Conservation (phyloP, 2,797 vertebrate genomes). For the Tokudaia tokunoshimensis region DNA sequence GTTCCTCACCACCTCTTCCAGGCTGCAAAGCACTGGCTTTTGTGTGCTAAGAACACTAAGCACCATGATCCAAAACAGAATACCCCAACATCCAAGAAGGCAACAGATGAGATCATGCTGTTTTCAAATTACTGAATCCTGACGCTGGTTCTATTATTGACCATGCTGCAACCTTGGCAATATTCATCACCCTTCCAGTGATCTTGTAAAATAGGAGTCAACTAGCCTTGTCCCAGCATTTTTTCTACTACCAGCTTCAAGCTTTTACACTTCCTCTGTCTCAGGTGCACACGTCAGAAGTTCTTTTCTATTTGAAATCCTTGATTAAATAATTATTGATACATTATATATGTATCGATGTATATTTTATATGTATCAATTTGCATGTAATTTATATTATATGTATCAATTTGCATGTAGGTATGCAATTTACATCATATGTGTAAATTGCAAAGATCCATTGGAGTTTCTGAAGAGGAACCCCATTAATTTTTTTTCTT, state of each 20-base stretch:
- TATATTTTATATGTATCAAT: too few relatives aligned
- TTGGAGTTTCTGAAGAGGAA: not conserved
- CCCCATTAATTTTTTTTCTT: not conserved
- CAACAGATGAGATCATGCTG: not conserved
- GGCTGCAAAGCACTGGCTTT: not conserved
- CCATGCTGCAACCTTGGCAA: not conserved
- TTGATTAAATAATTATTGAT: conserved; percentile 51
- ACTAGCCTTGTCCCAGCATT: not conserved
- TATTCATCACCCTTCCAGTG: not conserved
- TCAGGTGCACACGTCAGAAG: not conserved
- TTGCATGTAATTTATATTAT: too few relatives aligned
- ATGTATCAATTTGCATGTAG: too few relatives aligned
- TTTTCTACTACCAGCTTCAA: not conserved
- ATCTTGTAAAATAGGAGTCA: not conserved
- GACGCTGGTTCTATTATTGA: not conserved
- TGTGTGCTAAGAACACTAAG: conserved; percentile 66
- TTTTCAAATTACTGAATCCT: not conserved
- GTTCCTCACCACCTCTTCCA: not conserved
- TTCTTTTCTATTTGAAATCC: not conserved
- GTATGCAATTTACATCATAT: not conserved
- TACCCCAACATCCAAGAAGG: conserved; percentile 16
- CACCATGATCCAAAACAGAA: not conserved
- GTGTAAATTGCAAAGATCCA: not conserved
- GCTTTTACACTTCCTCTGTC: not conserved
- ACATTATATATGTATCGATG: not conserved